Evolutionary conservation across 2,888 invertebrate genomes (phyloP), one percentile per base, ranked within the genome.

Genomic region (Apamea monoglypha): DNA sequence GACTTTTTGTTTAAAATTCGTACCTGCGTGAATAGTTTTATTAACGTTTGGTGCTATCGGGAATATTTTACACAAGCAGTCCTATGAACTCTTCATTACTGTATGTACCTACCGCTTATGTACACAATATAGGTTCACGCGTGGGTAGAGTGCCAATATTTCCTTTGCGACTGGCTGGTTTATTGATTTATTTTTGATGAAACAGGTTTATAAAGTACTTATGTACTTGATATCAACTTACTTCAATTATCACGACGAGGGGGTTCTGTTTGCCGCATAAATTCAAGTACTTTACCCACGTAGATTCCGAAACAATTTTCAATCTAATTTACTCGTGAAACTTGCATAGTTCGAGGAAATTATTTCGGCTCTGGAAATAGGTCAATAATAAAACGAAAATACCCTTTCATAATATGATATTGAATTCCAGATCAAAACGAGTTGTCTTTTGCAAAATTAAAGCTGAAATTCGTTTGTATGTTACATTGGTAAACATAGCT

Each of bases 401-500:
- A 53, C n/a, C 12, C 1, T 64, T 59, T 59, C 32, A 50, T 36
- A 59, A 36, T 10, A 61, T 82, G 32, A 64, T 25, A 8, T 78
- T 36, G 53, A 80, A 53, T 47, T 77, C 50, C 21, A 78, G 40
- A 66, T 16, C 16, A 29, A 63, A 74, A 66, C 25, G n/a, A 75
- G 25, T 75, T 61, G 21, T 12, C 12, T 61, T 71, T 72, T 56
- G 21, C 56, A 61, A 73, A 80, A 77, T 50, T 53, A 70, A 83
- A 74, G 50, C 50, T 66, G 36, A 78, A 71, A 81, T 82, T 76
- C 50, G 64, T 67, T 83, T 53, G 47, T 53, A 76, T 68, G 69
- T 78, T 69, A 78, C 68, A 84, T 80, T 69, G 78, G 76, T 80
- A 80, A 81, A 89, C 83, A 74, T 78, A 69, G 75, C 79, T 76